Evolutionary conservation across 2,888 invertebrate genomes (phyloP).

Genomic region (Aphidoletes aphidimyza): DNA sequence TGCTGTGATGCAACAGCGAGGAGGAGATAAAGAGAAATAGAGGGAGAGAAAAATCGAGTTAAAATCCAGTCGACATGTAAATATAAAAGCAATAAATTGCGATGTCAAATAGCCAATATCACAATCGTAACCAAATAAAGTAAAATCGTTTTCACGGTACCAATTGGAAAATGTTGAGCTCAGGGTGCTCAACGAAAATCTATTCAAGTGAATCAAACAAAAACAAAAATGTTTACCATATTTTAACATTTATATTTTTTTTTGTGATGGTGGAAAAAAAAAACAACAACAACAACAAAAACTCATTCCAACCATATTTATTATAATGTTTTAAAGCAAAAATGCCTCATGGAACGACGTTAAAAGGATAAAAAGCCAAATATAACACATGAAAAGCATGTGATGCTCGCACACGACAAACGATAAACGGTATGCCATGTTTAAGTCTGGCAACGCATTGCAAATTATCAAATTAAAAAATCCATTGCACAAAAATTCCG

Average conservation of each 20-base stretch:
- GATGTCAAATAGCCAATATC: slow-evolving; percentile 11
- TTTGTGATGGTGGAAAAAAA: no score
- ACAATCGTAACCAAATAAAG: slow-evolving; percentile 29
- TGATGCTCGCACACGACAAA: slow-evolving; percentile 25
- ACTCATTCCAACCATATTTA: background rate
- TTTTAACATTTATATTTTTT: no score
- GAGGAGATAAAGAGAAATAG: background rate
- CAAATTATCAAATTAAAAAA: slow-evolving; percentile 52
- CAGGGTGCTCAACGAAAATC: no score
- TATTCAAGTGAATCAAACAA: no score
- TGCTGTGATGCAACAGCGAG: no score
- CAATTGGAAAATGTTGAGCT: background rate
- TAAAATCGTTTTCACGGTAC: background rate
- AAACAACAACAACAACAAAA: background rate
- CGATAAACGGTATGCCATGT: background rate
- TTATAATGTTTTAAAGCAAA: background rate
- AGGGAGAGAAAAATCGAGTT: background rate
- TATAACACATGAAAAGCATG: background rate
- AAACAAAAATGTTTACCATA: background rate
- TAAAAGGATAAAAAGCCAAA: background rate
- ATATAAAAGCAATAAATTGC: slow-evolving; percentile 49
- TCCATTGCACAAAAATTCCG: slow-evolving; percentile 19
- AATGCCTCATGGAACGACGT: background rate
- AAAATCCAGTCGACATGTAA: background rate
- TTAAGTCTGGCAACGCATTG: no score